Base-by-base conservation (phyloP, 2,797 vertebrate species). In the Urosaurus nigricauda region DNA sequence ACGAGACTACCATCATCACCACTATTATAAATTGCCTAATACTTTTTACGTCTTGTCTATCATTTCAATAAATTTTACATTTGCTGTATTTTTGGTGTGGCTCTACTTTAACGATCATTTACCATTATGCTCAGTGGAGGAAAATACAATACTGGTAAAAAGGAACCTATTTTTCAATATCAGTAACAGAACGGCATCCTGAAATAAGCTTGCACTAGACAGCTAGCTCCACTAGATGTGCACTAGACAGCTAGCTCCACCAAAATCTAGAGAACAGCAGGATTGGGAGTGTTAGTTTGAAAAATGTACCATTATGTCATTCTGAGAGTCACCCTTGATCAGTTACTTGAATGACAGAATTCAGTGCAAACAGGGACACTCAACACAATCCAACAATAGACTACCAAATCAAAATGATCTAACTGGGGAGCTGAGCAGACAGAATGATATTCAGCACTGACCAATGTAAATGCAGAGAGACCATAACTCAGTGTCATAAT, bases 331-430 rank as follows among this genome's bases (percentile, higher is more conserved):
- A 77, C 43, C 24, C 35, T 65, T 29, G 12, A 29, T 81, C 79
- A 81, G 11, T 65, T 37, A 85, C 4, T 71, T 85, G 53, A 26
- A 40, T 56, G 35, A n/a, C 37, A 81, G 56, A 81, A 26, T 60
- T 63, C 58, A 63, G 35, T 77, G 5, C 70, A 63, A 74, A 43
- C 35, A 29, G 80, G 16, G 84, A 26, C 3, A 17, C 7, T 85
- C 21, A 13, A 3, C 68, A 53, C 35, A 74, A 3, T 32, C 37
- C 43, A 51, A n/a, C 5, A 68, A 70, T 11, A 24, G 7, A 71
- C 32, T 71, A 70, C n/a, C 51, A 71, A 83, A 32, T 83, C 65
- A 83, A 83, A 53, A 68, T 35, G 65, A 21, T 71, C 65, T 71
- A 82, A 51, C n/a, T 51, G 9, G 32, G 19, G 29, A 70, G 32